A percentile compares a stretch with the other conserved stretches of the same genome.
Evolutionary conservation across 1,140 invertebrate species (phyloP).

Genomic region (Coptotermes formosanus): DNA sequence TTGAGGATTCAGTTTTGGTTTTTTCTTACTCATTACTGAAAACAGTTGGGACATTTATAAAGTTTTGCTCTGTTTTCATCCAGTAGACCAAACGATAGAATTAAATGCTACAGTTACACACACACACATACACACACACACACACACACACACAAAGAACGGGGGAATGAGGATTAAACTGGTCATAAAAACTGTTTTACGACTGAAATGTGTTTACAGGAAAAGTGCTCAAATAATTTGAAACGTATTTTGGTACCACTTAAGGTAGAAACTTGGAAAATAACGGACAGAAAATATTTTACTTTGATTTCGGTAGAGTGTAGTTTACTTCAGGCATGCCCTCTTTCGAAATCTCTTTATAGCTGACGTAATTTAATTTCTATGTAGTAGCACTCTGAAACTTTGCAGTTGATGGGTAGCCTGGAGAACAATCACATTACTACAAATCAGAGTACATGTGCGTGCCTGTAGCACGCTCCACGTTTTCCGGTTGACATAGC

Average conservation of each 20-base stretch:
- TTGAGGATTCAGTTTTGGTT: not conserved
- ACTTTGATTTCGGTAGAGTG: not conserved
- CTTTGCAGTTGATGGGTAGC: not conserved
- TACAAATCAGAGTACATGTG: not conserved
- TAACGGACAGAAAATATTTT: not conserved
- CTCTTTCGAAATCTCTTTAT: not conserved
- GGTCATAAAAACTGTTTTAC: not conserved
- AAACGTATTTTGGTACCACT: not conserved
- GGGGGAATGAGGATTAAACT: not conserved
- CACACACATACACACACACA: not conserved
- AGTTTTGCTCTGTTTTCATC: not conserved
- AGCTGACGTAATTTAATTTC: not conserved
- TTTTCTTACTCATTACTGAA: not conserved
- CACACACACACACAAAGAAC: not conserved
- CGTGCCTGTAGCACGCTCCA: too few species aligned
- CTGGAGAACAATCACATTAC: not conserved
- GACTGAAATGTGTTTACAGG: not conserved
- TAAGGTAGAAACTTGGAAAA: not conserved
- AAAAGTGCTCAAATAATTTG: not conserved
- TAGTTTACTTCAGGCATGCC: not conserved
- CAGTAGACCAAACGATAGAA: not conserved
- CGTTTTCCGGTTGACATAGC: too few species aligned
- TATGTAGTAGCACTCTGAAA: not conserved
- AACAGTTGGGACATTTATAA: not conserved
- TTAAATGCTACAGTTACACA: not conserved